Percentiles rank a stretch among this genome's conserved stretches.
Conservation (phyloP, 2,888 invertebrate genomes). For the Orthosia cruda region DNA sequence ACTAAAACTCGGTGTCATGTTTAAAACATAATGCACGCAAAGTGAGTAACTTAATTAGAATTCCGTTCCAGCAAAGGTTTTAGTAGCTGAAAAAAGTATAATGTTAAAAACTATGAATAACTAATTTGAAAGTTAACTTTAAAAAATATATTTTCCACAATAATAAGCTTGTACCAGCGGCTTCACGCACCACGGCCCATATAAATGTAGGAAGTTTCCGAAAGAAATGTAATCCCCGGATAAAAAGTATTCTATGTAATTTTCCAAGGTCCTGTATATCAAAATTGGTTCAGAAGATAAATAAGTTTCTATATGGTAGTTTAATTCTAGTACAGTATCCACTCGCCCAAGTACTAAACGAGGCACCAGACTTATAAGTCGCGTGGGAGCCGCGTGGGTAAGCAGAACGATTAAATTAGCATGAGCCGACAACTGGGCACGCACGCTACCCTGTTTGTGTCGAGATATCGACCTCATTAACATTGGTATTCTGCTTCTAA, state of each 20-base stretch:
- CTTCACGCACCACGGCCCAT: too few relatives aligned
- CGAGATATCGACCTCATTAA: conserved; percentile 57
- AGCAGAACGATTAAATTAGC: conserved; percentile 68
- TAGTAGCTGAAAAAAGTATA: conserved; percentile 7
- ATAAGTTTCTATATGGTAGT: background rate
- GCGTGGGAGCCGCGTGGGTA: conserved; percentile 77
- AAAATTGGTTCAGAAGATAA: background rate
- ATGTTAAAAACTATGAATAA: background rate
- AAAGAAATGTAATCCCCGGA: too few relatives aligned
- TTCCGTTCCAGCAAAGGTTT: background rate
- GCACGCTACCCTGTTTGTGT: conserved; percentile 62
- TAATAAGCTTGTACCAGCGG: background rate
- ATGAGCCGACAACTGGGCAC: conserved; percentile 63
- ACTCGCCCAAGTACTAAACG: conserved; percentile 54
- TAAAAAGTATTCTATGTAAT: too few relatives aligned
- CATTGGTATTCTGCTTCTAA: conserved; percentile 40
- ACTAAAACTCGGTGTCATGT: conserved; percentile 35
- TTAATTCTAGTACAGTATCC: background rate
- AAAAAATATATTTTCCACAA: background rate
- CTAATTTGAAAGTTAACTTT: conserved; percentile 2
- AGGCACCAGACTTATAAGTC: conserved; percentile 68
- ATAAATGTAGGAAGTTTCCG: too few relatives aligned
- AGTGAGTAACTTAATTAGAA: conserved; percentile 34
- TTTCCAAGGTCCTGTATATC: too few relatives aligned
- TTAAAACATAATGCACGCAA: conserved; percentile 33